Conservation (phyloP, 2,888 invertebrate genomes). For the Cactoblastis cactorum region DNA sequence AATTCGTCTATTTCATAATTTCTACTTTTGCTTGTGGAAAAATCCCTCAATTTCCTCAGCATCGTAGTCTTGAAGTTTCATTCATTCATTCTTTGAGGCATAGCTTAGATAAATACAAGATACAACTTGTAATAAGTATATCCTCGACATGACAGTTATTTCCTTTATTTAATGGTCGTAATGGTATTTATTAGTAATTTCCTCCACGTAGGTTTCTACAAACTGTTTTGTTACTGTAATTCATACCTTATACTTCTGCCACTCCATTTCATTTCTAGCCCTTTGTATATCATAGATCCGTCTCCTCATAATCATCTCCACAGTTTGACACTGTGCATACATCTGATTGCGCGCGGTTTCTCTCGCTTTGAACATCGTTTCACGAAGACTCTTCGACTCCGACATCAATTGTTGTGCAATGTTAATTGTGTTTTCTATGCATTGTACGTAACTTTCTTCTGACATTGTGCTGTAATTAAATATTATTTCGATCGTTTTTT, state of each 20-base stretch:
- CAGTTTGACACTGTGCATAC: conserved; percentile 88
- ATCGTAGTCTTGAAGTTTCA: too few species aligned
- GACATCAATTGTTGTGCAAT: conserved; percentile 90
- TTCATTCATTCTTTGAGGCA: too few species aligned
- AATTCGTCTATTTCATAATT: too few species aligned
- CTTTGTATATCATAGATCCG: conserved; percentile 92
- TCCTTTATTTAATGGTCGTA: too few species aligned
- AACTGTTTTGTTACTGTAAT: too few species aligned
- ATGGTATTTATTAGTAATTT: too few species aligned
- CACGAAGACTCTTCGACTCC: conserved; percentile 87
- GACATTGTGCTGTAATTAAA: conserved; percentile 80
- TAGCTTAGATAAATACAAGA: too few species aligned
- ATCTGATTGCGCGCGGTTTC: conserved; percentile 90
- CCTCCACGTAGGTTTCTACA: background rate
- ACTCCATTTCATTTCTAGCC: conserved; percentile 92
- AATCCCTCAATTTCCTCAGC: too few species aligned
- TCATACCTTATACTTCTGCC: conserved; percentile 84
- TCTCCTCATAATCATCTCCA: conserved; percentile 90
- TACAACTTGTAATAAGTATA: too few species aligned
- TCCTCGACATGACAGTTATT: too few species aligned
- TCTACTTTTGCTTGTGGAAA: too few species aligned
- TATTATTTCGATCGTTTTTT: too few species aligned
- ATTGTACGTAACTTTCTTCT: conserved; percentile 90
- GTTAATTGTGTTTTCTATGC: conserved; percentile 87
- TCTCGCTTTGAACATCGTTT: conserved; percentile 87